Evolutionary conservation across 2,113 vertebrate species (phyloP), one percentile per base, ranked within the genome.

Genomic region (Notarius quadriscutis): DNA sequence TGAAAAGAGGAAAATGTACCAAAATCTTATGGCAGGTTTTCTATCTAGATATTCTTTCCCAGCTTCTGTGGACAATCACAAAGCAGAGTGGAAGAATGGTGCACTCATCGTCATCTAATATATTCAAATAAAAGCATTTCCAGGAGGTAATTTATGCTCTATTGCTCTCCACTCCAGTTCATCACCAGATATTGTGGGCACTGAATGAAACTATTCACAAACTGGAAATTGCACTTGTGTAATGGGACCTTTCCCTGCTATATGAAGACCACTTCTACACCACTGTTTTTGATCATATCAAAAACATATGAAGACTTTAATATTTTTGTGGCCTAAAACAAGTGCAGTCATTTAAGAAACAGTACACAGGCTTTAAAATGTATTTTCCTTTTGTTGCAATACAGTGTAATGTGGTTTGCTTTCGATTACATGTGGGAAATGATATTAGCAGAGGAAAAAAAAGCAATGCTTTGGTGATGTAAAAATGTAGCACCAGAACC

Each of bases 191-290:
- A 81, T 81, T 81, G 85, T 86, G 77, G 77, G 30, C 51, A 34
- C 65, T 69, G 77, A 86, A 86, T 86, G 85, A 86, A 86, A 80
- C 75, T 86, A 86, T 86, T 86, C 77, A 81, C 62, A 81, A 86
- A 71, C 77, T 81, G 77, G 85, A 86, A 81, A 86, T 58, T 81
- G 85, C 85, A 53, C 63, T 71, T n/a, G 30, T 71, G 85, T 81
- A 86, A 81, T 86, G 63, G 51, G 20, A 79, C n/a, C 48, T 67
- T 81, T 41, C 62, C 34, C 17, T 10, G 50, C 48, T 55, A 57
- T 86, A 22, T n/a, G 50, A 69, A 58, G 34, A 51, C 60, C 12
- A 4, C 79, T 81, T 81, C 77, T 22, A 22, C 67, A 71, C 77
- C 51, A 57, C 62, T 71, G 77, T 48, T 71, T 81, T 81, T 12